Percentiles rank a stretch among this genome's conserved stretches.
These are phyloP conservation scores for Lamellibrachia columna DNA, from an alignment of 2,888 invertebrate genomes.

Conservation along the genomic window DNA sequence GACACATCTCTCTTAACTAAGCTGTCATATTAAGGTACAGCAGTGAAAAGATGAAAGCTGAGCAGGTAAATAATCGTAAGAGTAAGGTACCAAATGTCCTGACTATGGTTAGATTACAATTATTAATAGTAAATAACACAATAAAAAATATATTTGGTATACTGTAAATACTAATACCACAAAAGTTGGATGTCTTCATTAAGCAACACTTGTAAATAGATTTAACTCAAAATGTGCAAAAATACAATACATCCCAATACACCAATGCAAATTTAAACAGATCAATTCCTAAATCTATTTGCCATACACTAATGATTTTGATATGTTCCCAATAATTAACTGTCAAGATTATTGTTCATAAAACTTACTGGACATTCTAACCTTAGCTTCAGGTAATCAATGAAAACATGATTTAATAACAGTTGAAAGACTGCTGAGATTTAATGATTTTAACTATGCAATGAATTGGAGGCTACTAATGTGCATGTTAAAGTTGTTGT, in stretches of 20 bases:
- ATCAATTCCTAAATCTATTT: neutral
- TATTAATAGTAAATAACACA: neutral
- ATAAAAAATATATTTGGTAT: neutral
- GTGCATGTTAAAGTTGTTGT: neutral
- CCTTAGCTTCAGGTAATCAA: neutral
- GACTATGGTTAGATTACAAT: neutral
- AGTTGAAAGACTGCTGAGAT: no score
- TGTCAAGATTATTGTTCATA: no score
- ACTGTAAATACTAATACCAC: neutral
- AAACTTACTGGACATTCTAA: neutral
- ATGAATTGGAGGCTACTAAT: neutral
- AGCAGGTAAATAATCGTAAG: neutral
- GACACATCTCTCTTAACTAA: neutral
- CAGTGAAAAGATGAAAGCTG: neutral
- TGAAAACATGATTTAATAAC: neutral
- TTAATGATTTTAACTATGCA: neutral
- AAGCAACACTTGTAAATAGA: neutral
- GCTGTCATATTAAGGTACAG: neutral
- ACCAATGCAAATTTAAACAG: neutral
- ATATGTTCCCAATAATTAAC: neutral
- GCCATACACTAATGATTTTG: neutral
- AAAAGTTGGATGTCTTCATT: no score
- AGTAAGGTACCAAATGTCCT: neutral
- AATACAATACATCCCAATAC: neutral
- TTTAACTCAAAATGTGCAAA: neutral